Percentiles rank a stretch among this genome's conserved stretches.
Conservation (phyloP, 2,113 vertebrate species). For the Saguinus midas region DNA sequence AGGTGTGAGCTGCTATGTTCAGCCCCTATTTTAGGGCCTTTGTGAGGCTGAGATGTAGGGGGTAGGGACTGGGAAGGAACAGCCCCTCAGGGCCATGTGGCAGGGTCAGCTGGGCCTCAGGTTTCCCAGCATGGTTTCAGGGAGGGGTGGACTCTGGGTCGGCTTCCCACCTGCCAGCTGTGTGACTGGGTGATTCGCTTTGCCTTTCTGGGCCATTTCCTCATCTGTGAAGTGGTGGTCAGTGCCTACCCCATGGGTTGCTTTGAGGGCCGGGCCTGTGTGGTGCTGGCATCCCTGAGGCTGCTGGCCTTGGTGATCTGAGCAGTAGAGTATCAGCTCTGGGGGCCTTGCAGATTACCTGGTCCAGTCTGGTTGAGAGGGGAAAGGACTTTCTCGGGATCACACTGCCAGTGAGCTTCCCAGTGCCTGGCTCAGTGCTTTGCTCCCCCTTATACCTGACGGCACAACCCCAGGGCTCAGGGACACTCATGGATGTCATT, state of each 20-base stretch:
- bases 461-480: not conserved
- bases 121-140: rapidly evolving
- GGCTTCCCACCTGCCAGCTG: not conserved
- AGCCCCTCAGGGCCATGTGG: not conserved
- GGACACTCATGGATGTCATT: not conserved
- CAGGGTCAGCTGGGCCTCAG: not conserved
- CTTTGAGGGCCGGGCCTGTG: rapidly evolving
- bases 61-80: not conserved
- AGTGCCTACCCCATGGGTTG: not conserved
- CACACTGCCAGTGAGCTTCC: not conserved
- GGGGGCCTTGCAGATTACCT: not conserved
- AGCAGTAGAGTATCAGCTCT: not conserved
- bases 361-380: not conserved
- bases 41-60: not conserved
- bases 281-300: not conserved
- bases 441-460: too few relatives aligned
- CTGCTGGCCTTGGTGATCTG: not conserved
- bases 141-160: not conserved
- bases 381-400: not conserved
- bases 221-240: not conserved
- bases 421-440: not conserved
- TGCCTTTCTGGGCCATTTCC: not conserved
- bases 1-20: too few relatives aligned
- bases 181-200: not conserved
- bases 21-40: not conserved